Percentiles rank a stretch among this genome's conserved stretches.
These are phyloP conservation scores for Arnoldichthys spilopterus DNA, from an alignment of 2,797 vertebrate genomes.

Conservation along the genomic window DNA sequence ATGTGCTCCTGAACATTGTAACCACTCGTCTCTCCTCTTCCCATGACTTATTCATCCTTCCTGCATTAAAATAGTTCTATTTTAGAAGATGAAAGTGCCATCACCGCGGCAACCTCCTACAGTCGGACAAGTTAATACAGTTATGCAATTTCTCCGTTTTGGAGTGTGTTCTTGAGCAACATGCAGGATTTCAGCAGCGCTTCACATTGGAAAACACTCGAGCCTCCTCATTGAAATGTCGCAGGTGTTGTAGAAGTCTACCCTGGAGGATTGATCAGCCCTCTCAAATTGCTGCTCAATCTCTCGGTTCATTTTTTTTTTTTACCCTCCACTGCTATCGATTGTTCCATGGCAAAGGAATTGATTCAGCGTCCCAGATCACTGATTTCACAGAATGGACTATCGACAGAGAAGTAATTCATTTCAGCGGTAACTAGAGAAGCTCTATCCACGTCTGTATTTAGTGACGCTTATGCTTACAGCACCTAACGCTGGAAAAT, in stretches of 20 bases:
- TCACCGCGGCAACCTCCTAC: slow-evolving; percentile 10
- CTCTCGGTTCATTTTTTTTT: slow-evolving; percentile 36
- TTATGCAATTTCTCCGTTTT: slow-evolving; percentile 11
- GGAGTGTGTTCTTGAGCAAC: not conserved
- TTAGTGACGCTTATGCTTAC: not conserved
- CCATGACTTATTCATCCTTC: slow-evolving; percentile 16
- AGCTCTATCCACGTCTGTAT: slow-evolving; percentile 2
- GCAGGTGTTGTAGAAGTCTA: slow-evolving; percentile 2
- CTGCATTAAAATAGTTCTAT: slow-evolving; percentile 4
- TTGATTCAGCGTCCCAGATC: slow-evolving; percentile 48
- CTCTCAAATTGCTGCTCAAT: slow-evolving; percentile 13
- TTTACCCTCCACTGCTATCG: slow-evolving; percentile 21
- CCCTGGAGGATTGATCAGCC: slow-evolving; percentile 42
- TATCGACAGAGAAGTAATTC: slow-evolving; percentile 46
- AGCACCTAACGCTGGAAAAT: not conserved
- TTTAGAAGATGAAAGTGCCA: slow-evolving; percentile 16
- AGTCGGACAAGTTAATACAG: slow-evolving; percentile 3
- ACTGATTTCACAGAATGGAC: slow-evolving; percentile 48
- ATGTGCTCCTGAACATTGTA: slow-evolving; percentile 27
- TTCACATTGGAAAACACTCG: not conserved
- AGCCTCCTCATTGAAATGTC: slow-evolving; percentile 4
- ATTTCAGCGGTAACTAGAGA: slow-evolving; percentile 18
- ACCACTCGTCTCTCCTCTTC: not conserved
- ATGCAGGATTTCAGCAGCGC: not conserved
- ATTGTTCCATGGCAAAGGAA: slow-evolving; percentile 42